Evolutionary conservation across 2,797 vertebrate species (phyloP).

Genomic region (Halcyon smyrnensis): DNA sequence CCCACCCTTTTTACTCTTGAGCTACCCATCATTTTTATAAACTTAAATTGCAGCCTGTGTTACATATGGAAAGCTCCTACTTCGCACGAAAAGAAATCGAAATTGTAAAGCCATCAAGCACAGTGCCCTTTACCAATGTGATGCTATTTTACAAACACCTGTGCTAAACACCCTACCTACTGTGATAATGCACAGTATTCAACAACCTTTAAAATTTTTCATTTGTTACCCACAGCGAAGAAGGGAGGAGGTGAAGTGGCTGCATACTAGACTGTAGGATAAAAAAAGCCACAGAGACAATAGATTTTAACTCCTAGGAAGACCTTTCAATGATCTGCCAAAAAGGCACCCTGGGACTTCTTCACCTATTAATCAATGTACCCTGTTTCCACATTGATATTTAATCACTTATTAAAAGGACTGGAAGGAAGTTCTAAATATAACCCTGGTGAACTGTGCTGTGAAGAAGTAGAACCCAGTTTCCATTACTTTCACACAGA

Average conservation of each 20-base stretch:
- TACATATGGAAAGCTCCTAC: neutral
- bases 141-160: slow-evolving; percentile 58
- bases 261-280: neutral
- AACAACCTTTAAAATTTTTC: slow-evolving; percentile 69
- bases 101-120: slow-evolving; percentile 42
- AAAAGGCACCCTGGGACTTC: neutral
- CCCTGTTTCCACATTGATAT: neutral
- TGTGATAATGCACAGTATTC: slow-evolving; percentile 73
- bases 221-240: slow-evolving; percentile 64
- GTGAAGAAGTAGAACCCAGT: neutral
- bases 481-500: neutral
- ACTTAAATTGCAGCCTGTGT: neutral
- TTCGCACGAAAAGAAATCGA: neutral
- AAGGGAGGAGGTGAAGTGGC: slow-evolving; percentile 23
- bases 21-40: neutral
- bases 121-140: slow-evolving; percentile 43
- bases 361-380: neutral
- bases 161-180: slow-evolving; percentile 65
- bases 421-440: neutral
- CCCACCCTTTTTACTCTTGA: neutral
- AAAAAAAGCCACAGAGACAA: neutral
- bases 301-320: neutral
- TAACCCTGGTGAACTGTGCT: fast-evolving
- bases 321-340: neutral
- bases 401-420: neutral